These are phyloP conservation scores for Sebastes vulpes DNA, from an alignment of 2,797 vertebrate genomes.

Conservation along the genomic window DNA sequence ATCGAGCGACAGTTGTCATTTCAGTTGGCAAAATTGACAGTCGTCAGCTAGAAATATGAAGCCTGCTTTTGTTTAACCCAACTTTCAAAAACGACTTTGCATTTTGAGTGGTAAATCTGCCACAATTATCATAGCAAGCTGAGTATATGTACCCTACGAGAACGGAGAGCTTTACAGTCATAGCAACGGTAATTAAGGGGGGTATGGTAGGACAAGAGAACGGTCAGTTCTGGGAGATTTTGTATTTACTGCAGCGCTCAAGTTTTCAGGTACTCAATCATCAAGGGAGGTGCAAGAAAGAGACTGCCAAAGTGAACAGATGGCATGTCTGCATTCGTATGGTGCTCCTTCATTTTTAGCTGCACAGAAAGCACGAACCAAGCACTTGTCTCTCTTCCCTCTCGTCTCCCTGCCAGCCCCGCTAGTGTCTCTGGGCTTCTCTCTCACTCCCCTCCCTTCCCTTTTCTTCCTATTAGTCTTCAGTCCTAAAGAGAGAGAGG, in stretches of 20 bases:
- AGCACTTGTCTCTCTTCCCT: conserved; percentile 25
- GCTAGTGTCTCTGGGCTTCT: conserved; percentile 39
- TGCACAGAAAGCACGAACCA: conserved; percentile 27
- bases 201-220: background rate
- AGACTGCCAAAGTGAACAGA: background rate
- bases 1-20: background rate
- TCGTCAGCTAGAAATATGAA: background rate
- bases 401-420: conserved; percentile 19
- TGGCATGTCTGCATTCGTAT: conserved; percentile 1
- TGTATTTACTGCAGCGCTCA: background rate
- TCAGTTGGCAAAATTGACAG: too few species aligned
- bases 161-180: background rate
- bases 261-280: background rate
- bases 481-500: conserved; percentile 49
- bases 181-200: background rate
- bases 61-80: background rate
- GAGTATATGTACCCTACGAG: background rate
- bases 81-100: background rate
- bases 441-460: conserved; percentile 18
- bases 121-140: background rate
- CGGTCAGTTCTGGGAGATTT: background rate
- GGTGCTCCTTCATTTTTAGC: conserved; percentile 15
- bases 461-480: conserved; percentile 50
- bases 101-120: background rate
- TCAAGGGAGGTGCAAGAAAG: background rate